phyloP scores from a whole-genome alignment of 2,113 vertebrate species.

The Rhabdornis inornatus region DNA sequence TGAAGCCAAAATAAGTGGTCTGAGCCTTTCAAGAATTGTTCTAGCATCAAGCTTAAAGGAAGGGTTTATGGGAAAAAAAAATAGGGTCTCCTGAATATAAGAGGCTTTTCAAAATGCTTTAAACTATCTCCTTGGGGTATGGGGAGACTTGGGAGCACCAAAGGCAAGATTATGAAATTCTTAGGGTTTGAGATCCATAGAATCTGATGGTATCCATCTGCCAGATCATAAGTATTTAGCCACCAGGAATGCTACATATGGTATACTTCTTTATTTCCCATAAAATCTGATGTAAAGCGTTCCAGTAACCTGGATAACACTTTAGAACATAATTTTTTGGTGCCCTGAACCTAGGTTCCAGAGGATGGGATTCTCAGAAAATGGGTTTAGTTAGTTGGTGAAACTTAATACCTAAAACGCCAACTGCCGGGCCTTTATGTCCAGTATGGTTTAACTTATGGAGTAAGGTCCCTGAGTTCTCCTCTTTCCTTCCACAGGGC shows the following conservation, averaged over 20 bases:
- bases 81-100: neutral
- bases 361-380: conserved; percentile 65
- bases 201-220: neutral
- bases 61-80: neutral
- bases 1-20: neutral
- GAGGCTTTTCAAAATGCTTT: neutral
- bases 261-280: conserved; percentile 44
- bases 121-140: neutral
- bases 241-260: conserved; percentile 40
- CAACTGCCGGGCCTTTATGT: conserved; percentile 76
- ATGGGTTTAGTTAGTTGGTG: conserved; percentile 75
- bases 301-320: conserved; percentile 56
- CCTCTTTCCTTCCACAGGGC: conserved; percentile 86
- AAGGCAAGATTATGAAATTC: neutral
- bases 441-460: conserved; percentile 77
- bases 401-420: conserved; percentile 66
- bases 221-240: conserved; percentile 29
- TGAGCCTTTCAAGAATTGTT: neutral
- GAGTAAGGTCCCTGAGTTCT: conserved; percentile 86
- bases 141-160: neutral
- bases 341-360: conserved; percentile 59
- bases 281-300: conserved; percentile 52
- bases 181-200: neutral
- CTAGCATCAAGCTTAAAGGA: neutral
- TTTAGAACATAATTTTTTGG: conserved; percentile 51